Conservation (phyloP, 2,797 vertebrate genomes). For the Catharus ustulatus region DNA sequence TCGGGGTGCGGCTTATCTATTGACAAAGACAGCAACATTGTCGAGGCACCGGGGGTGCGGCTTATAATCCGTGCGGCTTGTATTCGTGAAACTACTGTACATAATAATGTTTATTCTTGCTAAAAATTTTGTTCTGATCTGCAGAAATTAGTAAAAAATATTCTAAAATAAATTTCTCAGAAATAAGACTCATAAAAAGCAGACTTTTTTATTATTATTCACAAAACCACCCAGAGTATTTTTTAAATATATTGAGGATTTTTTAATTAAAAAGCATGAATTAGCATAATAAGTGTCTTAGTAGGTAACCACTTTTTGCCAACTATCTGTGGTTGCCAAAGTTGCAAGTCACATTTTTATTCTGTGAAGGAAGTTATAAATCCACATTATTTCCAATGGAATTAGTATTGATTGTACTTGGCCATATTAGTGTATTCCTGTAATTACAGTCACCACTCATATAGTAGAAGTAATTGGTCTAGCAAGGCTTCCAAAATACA, state of each 20-base stretch:
- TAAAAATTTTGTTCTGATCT: background rate
- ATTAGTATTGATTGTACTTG: background rate
- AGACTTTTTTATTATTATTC: background rate
- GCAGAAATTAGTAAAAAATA: background rate
- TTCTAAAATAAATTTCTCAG: background rate
- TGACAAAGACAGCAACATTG: too few species aligned
- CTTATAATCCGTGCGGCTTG: too few species aligned
- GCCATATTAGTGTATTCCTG: background rate
- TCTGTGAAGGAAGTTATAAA: background rate
- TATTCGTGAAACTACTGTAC: too few species aligned
- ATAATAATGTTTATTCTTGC: background rate
- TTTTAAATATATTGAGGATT: background rate
- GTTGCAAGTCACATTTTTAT: background rate
- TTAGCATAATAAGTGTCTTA: background rate
- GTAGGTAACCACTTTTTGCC: background rate
- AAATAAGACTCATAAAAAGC: background rate
- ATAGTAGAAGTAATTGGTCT: background rate
- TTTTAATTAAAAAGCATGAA: background rate
- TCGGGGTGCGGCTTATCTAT: too few species aligned
- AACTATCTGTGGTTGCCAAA: background rate
- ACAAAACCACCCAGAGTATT: fast-evolving
- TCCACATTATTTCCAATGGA: background rate
- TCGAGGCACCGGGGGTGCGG: too few species aligned
- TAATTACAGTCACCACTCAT: background rate
- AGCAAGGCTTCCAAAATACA: background rate